Evolutionary conservation across 2,888 invertebrate genomes (phyloP), one percentile per base, ranked within the genome.

Genomic region (Aporophyla lueneburgensis): DNA sequence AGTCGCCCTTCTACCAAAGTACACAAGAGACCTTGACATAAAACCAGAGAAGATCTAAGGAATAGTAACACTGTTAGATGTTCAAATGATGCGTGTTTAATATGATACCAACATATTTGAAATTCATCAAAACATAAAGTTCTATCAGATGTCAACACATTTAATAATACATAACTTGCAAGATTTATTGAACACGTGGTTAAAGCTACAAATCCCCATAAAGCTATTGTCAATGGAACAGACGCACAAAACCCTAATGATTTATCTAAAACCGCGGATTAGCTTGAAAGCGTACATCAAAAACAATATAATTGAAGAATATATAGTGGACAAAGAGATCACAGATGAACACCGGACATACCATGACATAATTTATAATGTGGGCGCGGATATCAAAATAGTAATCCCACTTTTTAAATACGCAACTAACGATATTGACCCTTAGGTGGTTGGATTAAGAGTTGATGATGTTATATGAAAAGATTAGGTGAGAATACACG

Each of bases 311-410:
- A 85, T 86, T 81, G 83, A 90, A 90, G 88, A 92, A 91, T 90
- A 92, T 91, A 92, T 91, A 89, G 89, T 91, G 89, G 92, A 94
- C 94, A 93, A 94, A 93, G 92, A 94, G 93, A 93, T 93, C 93
- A 92, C 89, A 93, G 87, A 92, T 93, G 93, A 93, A 88, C 91
- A 93, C 96, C 95, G 95, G 96, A 96, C 95, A 96, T 95, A 90
- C 95, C 95, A 90, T 92, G 92, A 92, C 93, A 94, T 95, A 94
- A 95, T 95, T 95, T 95, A 95, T 93, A 94, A 93, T 91, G 91
- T 92, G 91, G 92, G 93, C 93, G 93, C 91, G 91, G 91, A 94
- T 93, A 93, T 95, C 92, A 92, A 96, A 95, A 96, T 95, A 95
- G 94, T 93, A 93, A 91, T 90, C 87, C 88, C 84, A 89, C 83